Evolutionary conservation across 2,888 invertebrate genomes (phyloP), one percentile per base, ranked within the genome.

Genomic region (Antheraea yamamai): DNA sequence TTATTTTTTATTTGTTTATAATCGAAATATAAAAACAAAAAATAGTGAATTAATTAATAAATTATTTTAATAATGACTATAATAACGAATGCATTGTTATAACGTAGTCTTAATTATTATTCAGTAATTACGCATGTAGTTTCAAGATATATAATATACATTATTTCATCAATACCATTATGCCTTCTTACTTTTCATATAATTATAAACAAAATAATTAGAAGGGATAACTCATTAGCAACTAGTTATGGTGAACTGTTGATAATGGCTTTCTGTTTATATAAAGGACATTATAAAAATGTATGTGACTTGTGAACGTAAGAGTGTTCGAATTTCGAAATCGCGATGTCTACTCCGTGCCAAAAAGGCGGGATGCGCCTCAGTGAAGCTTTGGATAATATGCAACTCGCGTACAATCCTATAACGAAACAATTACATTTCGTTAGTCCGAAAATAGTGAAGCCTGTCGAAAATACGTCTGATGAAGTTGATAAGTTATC

Each of bases 381-480:
- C 78, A 96, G 96, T 85, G 96, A 96, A 89, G 96, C 97, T 74
- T 90, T 97, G 83, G 96, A 97, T 86, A 96, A 96, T 88, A 97
- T 97, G 94, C 96, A 97, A 79, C 90, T 97, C 79, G 96, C 97
- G 4, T 97, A 97, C 90, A 97, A 96, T 87, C 97, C 97, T 20
- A 95, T 96, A 73, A 97, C 97, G 39, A 97, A 96, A 87, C 96
- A 97, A 83, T 89, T 97, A 78, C 97, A 97, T 89, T 95, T 96
- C 73, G 95, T 96, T 77, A 95, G 93, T 79, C 93, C 94, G 1
- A 93, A 92, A 83, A 86, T 89, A 4, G 91, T 91, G 75, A 94
- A 93, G 82, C 84, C 86, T 18, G 76, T 83, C 10, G 90, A 89
- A 70, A 91, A 92, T 7, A 86, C 83, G 18, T 73, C 82, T 4